phyloP scores from a whole-genome alignment of 2,888 invertebrate genomes.

The Pyrgus malvae region DNA sequence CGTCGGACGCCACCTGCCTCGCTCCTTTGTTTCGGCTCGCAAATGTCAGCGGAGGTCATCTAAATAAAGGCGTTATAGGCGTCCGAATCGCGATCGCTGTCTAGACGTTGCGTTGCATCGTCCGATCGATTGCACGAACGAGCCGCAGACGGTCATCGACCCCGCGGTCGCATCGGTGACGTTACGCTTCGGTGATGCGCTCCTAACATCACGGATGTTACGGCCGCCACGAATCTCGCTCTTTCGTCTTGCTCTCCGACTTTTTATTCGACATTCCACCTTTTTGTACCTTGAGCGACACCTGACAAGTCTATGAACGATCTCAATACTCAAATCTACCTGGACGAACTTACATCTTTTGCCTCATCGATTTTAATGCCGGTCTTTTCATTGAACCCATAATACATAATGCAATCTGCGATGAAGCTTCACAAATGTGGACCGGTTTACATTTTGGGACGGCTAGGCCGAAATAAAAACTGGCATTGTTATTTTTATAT shows the following conservation, averaged over 20 bases:
- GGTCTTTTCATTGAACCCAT: slow-evolving; percentile 42
- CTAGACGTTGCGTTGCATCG: slow-evolving; percentile 79
- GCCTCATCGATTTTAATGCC: slow-evolving; percentile 30
- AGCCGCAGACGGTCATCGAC: slow-evolving; percentile 78
- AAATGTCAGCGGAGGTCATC: slow-evolving; percentile 80
- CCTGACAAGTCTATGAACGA: slow-evolving; percentile 30
- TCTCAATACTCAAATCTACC: slow-evolving; percentile 23
- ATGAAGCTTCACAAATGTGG: slow-evolving; percentile 48
- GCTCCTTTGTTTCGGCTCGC: slow-evolving; percentile 76
- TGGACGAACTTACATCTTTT: slow-evolving; percentile 17
- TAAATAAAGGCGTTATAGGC: slow-evolving; percentile 75
- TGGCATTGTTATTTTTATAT: slow-evolving; percentile 9
- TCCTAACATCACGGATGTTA: slow-evolving; percentile 67
- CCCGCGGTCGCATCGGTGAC: slow-evolving; percentile 80
- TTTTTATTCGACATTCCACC: slow-evolving; percentile 33
- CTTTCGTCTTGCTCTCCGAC: slow-evolving; percentile 39
- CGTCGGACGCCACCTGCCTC: slow-evolving; percentile 72
- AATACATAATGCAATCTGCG: slow-evolving; percentile 53
- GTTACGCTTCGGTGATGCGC: slow-evolving; percentile 79
- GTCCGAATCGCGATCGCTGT: slow-evolving; percentile 71
- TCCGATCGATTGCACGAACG: slow-evolving; percentile 78
- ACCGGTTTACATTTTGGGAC: slow-evolving; percentile 56
- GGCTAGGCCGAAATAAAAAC: slow-evolving; percentile 46
- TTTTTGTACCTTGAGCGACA: slow-evolving; percentile 18
- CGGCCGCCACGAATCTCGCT: slow-evolving; percentile 51